Base-by-base conservation (phyloP, 2,888 invertebrate species). In the Trachelus iudaicus region DNA sequence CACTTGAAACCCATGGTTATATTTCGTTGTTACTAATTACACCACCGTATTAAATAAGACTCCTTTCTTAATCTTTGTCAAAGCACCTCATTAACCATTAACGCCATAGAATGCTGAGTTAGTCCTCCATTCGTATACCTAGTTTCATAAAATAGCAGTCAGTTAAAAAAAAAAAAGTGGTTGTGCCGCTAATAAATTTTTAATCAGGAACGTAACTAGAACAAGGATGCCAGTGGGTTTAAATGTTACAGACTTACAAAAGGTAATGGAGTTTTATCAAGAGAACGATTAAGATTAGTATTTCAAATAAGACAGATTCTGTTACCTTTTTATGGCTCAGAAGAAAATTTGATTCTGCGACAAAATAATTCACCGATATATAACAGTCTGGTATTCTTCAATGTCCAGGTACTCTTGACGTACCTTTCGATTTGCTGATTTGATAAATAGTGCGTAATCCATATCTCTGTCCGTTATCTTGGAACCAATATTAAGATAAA, bases 1-100 rank as follows among this genome's bases (percentile, higher is more conserved):
- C 93, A 92, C 87, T 92, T 92, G 30, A 93, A 86, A 4, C 84
- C 89, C 89, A 89, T 89, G 40, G 81, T 80, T 69, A 34, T 23
- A 34, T 23, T 56, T 31, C 11, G 6, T 31, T 31, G 9, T 12
- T 13, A 71, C 56, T 56, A 23, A 9, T 56, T 9, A 56, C 56
- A 23, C 56, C 56, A 56, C 56, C 9, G 56, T 56, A 56, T 56
- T 23, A 56, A 23, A 23, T 56, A 56, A 23, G 2, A 56, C 23
- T 56, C 6, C 9, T 56, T 56, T 56, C 23, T 56, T 23, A 23
- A 6, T 56, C 9, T 23, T 23, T 6, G 23, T 56, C 56, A 56
- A 56, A 23, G 9, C 23, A 23, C 56, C 23, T 56, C 23, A 9
- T 23, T 23, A 6, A 23, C 23, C 56, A 56, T 9, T 23, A 56